Evolutionary conservation across 2,888 invertebrate species (phyloP), one percentile per base, ranked within the genome.

Genomic region (Agriopis aurantiaria): DNA sequence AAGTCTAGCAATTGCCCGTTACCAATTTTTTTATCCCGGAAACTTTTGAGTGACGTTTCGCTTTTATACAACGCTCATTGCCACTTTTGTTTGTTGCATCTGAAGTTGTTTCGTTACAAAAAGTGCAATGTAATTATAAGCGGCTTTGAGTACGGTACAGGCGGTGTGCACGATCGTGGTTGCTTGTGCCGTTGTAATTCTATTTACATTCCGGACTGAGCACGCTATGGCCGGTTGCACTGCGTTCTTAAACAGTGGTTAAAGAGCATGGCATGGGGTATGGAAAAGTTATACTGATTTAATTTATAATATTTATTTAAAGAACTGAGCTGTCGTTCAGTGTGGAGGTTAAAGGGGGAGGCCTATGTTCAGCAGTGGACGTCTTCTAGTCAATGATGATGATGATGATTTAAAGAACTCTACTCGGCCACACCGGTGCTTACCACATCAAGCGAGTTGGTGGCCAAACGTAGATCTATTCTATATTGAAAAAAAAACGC

Each of bases 111-210:
- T 12, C 10, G 14, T 63, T 64, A 71, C 43, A 43, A 58, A 74
- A 61, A 65, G 66, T 66, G 77, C 75, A 59, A 61, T 77, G 74
- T 73, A 69, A 60, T 11, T 57, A 45, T 46, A 62, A 66, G 48
- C 51, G 56, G 43, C 11, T 65, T 9, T 51, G 33, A n/a, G 56
- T 56, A 23, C 58, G 58, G 73, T 66, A 65, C 62, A 66, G 68
- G 69, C 77, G 75, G 81, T 74, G 58, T 43, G 55, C 69, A 68
- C 75, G 75, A 69, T 80, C 80, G 76, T 74, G 80, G 78, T 79
- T 81, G 80, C 80, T 76, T 80, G 79, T 78, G 75, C 84, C 85
- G 84, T 80, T 87, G 85, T 85, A 81, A 84, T 87, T 88, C 88
- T 89, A 88, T 89, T 90, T 90, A 78, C 78, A 79, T 79, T 78